Percentiles rank a stretch among this genome's conserved stretches.
These are phyloP conservation scores for Saturnia japonica DNA, from an alignment of 2,888 invertebrate species.

Conservation along the genomic window DNA sequence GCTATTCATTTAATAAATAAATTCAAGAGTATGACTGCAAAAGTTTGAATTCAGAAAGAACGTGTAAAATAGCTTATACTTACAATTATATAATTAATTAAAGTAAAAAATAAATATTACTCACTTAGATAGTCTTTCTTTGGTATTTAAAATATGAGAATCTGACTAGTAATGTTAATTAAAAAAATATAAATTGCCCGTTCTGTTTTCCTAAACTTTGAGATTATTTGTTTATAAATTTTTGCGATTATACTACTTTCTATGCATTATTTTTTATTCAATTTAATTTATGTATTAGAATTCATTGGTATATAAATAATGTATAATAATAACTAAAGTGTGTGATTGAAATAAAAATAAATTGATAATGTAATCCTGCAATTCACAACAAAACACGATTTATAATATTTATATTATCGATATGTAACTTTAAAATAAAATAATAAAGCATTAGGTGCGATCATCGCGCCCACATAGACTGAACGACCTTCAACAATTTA, in stretches of 20 bases:
- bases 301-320: neutral
- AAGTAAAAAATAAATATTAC: too few species aligned
- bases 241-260: neutral
- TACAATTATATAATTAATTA: too few species aligned
- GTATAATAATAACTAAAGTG: neutral
- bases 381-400: neutral
- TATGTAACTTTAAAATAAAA: conserved; percentile 8
- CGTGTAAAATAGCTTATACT: too few species aligned
- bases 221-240: neutral
- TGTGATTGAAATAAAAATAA: neutral
- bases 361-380: neutral
- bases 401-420: neutral
- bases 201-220: neutral
- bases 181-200: too few species aligned
- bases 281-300: neutral
- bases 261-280: neutral
- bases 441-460: neutral
- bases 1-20: neutral
- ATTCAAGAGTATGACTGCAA: neutral
- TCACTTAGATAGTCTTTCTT: too few species aligned
- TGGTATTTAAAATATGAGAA: too few species aligned
- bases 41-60: neutral
- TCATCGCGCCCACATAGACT: conserved; percentile 9
- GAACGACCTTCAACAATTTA: conserved; percentile 10
- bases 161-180: too few species aligned